phyloP scores from a whole-genome alignment of 2,113 vertebrate species.

The Taxidea taxus region DNA sequence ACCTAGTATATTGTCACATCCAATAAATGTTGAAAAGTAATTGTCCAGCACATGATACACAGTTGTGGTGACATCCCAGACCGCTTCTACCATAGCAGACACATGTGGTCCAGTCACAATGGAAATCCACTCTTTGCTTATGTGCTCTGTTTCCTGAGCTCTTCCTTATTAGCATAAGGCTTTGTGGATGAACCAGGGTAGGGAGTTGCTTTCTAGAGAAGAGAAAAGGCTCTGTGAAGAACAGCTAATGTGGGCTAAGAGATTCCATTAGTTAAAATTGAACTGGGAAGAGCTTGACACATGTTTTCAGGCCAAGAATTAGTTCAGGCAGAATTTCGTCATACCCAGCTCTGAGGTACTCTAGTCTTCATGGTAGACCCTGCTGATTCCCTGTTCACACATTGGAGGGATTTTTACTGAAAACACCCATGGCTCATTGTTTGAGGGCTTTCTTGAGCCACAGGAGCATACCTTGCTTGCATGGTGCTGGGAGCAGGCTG shows the following conservation, averaged over 20 bases:
- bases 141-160: background rate
- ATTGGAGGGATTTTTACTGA: background rate
- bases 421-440: background rate
- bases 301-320: background rate
- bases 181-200: background rate
- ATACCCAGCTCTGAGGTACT: background rate
- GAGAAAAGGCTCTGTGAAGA: background rate
- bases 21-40: conserved; percentile 48
- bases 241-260: too few species aligned
- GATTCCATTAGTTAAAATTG: background rate
- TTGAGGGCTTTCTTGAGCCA: background rate
- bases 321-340: background rate
- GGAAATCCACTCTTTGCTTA: background rate
- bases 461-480: background rate
- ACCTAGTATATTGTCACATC: conserved; percentile 68
- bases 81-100: background rate
- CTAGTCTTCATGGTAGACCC: background rate
- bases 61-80: background rate
- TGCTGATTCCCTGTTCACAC: background rate
- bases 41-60: conserved; percentile 48
- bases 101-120: background rate
- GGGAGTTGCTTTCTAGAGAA: background rate
- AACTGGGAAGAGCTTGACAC: background rate
- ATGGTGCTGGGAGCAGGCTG: background rate
- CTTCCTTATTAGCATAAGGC: background rate